Conservation (phyloP, 2,797 vertebrate species). For the Sylvilagus floridanus region DNA sequence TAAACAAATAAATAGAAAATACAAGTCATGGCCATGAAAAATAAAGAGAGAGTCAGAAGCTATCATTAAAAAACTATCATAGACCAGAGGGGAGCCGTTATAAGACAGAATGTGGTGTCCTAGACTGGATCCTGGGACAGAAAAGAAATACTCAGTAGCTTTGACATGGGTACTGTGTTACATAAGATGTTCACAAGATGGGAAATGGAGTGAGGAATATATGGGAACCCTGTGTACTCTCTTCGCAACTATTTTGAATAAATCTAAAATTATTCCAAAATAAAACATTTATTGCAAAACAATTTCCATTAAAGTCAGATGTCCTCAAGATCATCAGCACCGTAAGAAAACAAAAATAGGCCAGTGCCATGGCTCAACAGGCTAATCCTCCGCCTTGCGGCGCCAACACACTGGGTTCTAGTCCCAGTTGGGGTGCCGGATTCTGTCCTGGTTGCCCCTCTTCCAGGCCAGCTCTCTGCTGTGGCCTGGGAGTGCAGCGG, state of each 20-base stretch:
- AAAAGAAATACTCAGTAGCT: background rate
- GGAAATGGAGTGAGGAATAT: background rate
- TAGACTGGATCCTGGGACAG: background rate
- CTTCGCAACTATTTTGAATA: background rate
- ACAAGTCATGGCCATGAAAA: background rate
- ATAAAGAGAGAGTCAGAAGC: background rate
- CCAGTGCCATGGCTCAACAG: too few relatives aligned
- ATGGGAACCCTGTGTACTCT: background rate
- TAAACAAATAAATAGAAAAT: background rate
- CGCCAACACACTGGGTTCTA: too few relatives aligned
- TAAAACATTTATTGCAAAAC: background rate
- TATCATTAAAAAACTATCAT: background rate
- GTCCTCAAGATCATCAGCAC: background rate
- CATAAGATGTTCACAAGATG: background rate
- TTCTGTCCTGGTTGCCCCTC: too few relatives aligned
- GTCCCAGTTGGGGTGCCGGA: too few relatives aligned
- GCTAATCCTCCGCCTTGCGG: too few relatives aligned
- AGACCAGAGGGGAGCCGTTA: background rate
- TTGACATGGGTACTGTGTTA: background rate
- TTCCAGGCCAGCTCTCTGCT: too few relatives aligned
- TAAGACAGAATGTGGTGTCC: background rate
- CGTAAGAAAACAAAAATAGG: slow-evolving; percentile 10
- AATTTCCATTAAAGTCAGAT: background rate
- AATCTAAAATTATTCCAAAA: slow-evolving; percentile 54
- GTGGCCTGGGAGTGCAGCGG: too few relatives aligned